Evolutionary conservation across 2,888 invertebrate genomes (phyloP).

Genomic region (Rhopalosiphum nymphaeae): DNA sequence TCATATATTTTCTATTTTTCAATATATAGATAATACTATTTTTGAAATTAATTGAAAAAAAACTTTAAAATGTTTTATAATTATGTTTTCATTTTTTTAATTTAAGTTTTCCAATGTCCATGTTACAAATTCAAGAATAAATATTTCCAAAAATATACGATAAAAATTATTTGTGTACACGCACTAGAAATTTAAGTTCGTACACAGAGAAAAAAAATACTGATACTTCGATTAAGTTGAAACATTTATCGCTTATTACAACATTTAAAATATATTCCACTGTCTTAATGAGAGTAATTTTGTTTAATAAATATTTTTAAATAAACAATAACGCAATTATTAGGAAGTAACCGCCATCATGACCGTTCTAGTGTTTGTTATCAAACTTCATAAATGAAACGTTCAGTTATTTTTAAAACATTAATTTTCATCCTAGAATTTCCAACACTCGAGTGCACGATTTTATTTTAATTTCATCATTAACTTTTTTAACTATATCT

Average conservation of each 20-base stretch:
- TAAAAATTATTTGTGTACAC: too few relatives aligned
- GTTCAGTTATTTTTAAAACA: background rate
- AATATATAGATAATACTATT: too few relatives aligned
- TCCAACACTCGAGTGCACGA: fast-evolving
- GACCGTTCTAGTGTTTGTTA: background rate
- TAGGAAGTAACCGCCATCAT: background rate
- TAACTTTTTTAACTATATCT: background rate
- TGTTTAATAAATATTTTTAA: background rate
- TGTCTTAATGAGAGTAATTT: background rate
- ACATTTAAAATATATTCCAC: background rate
- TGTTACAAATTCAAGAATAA: too few relatives aligned
- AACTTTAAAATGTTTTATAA: too few relatives aligned
- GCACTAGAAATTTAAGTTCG: background rate
- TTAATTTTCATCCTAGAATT: background rate
- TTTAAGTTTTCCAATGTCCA: too few relatives aligned
- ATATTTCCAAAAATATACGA: too few relatives aligned
- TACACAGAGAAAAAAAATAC: background rate
- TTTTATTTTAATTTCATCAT: background rate
- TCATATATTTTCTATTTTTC: too few relatives aligned
- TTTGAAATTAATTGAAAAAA: too few relatives aligned
- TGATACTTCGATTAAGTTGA: background rate
- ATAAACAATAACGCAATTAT: background rate
- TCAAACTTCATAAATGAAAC: background rate
- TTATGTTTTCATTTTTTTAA: too few relatives aligned
- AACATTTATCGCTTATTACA: background rate